These are phyloP conservation scores for Phoeniculus purpureus DNA, from an alignment of 2,797 vertebrate species.

Conservation along the genomic window DNA sequence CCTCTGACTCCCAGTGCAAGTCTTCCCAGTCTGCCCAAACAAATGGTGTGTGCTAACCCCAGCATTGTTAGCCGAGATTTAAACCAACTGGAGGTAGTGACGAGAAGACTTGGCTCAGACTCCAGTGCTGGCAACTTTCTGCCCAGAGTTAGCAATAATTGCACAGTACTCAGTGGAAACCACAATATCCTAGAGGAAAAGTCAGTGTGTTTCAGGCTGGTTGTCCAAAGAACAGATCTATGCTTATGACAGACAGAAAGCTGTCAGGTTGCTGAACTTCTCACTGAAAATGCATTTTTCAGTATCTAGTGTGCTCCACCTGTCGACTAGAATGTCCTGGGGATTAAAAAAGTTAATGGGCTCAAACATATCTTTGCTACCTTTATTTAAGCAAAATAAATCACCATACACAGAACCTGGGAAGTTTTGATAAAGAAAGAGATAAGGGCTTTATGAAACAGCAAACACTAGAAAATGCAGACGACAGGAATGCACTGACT, in stretches of 20 bases:
- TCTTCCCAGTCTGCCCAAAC: not conserved
- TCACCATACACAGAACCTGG: not conserved
- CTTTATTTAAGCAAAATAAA: constrained; percentile 30
- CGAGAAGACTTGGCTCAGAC: not conserved
- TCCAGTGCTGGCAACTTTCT: not conserved
- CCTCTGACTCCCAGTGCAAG: not conserved
- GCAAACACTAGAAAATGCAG: not conserved
- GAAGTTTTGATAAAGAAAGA: not conserved
- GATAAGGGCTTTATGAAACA: not conserved
- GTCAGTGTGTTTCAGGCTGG: not conserved
- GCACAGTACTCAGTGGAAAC: not conserved
- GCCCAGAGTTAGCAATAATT: not conserved
- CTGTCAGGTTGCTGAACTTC: constrained; percentile 11
- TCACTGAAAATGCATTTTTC: constrained; percentile 28
- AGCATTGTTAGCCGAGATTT: not conserved
- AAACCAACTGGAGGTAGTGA: not conserved
- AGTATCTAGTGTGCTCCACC: not conserved
- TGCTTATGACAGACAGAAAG: not conserved
- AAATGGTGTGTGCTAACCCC: not conserved
- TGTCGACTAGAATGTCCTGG: not conserved
- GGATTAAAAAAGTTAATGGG: constrained; percentile 42
- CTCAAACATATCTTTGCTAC: not conserved
- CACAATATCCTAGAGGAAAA: not conserved
- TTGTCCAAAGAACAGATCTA: not conserved
- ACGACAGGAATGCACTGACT: not conserved